Evolutionary conservation across 1,140 invertebrate species (phyloP).

Genomic region (Adelges cooleyi): DNA sequence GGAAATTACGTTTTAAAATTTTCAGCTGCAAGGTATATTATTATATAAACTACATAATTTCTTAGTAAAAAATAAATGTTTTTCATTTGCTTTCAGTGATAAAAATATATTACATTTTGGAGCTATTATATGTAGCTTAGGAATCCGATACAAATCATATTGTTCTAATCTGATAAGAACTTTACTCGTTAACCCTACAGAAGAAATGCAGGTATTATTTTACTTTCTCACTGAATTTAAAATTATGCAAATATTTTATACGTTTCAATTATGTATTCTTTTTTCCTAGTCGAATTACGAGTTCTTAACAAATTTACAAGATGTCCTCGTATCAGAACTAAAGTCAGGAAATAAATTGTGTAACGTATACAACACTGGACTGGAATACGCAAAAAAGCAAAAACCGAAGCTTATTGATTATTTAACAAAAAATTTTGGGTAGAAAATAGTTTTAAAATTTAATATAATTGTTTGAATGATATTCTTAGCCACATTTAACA

Average conservation of each 20-base stretch:
- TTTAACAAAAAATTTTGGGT: constrained; percentile 87
- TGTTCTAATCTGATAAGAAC: constrained; percentile 98
- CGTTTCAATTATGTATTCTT: too few species aligned
- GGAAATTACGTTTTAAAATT: constrained; percentile 96
- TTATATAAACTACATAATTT: not conserved
- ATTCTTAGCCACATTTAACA: too few species aligned
- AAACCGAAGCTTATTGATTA: constrained; percentile 78
- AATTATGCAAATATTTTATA: too few species aligned
- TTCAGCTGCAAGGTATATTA: constrained; percentile 55
- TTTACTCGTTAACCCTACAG: constrained; percentile 88
- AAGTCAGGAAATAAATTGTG: constrained; percentile 72
- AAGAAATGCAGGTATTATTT: constrained; percentile 56
- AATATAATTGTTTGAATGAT: too few species aligned
- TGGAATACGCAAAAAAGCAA: constrained; percentile 75
- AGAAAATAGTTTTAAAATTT: too few species aligned
- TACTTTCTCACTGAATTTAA: too few species aligned
- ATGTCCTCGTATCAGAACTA: constrained; percentile 77
- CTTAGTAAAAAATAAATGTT: not conserved
- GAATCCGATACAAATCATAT: constrained; percentile 91
- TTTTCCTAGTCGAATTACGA: constrained; percentile 76
- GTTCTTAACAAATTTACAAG: constrained; percentile 78
- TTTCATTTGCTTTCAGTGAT: constrained; percentile 59
- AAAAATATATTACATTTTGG: constrained; percentile 93
- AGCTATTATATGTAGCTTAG: constrained; percentile 88
- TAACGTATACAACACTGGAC: constrained; percentile 76